Base-by-base conservation (phyloP, 2,797 vertebrate genomes). In the Iguana delicatissima region DNA sequence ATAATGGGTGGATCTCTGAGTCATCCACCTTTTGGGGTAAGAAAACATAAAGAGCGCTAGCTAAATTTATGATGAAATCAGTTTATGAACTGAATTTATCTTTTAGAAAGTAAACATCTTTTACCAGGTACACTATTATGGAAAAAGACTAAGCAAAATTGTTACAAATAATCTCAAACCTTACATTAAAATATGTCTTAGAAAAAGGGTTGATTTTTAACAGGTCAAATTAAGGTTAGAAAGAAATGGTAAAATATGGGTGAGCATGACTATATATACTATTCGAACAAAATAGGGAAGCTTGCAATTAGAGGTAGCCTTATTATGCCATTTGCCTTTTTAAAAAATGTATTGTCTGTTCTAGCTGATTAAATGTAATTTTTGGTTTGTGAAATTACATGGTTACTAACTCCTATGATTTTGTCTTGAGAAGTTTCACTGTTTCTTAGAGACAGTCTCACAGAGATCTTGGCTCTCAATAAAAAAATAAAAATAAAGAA, bases 351-450 rank as follows among this genome's bases (percentile, higher is more conserved):
- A 79, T 69, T 80, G 74, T 0, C 2, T 79, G 22, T 72, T 83
- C 1, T 0, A 87, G 59, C 20, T n/a, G 0, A 13, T 46, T 0
- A 0, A 73, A 85, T 85, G 32, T 84, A 84, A 85, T 80, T 69
- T 85, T 38, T 22, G 88, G 85, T 84, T 57, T 69, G 73, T 84
- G n/a, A 67, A 85, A 90, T 74, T 88, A 79, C 74, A 91, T 80
- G 80, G 74, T 91, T 84, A 26, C 22, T 26, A 79, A 76, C 13
- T 57, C 81, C 90, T 88, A 80, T 84, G 73, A 87, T 88, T 91
- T 91, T 87, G 55, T 91, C 86, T 91, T 76, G 59, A 84, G 74
- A 73, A 79, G 64, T 74, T 69, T 91, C 79, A 62, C 50, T 90
- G 55, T 82, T 86, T 86, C 84, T 73, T 90, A 67, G 69, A 87